phyloP scores from a whole-genome alignment of 2,113 vertebrate genomes.

The Stegostoma tigrinum region DNA sequence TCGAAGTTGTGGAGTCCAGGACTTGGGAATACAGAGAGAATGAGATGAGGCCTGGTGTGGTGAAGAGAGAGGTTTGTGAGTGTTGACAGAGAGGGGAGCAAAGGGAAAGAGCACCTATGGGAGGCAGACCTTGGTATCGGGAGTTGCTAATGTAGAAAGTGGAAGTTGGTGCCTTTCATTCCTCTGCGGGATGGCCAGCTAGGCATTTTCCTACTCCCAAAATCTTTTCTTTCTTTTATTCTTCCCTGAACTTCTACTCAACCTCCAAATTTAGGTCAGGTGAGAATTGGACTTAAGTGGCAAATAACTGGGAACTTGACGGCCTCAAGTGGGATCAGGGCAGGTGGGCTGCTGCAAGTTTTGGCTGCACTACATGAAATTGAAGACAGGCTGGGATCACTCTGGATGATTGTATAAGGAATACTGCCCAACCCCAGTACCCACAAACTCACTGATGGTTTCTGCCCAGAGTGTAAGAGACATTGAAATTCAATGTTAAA shows the following conservation, averaged over 20 bases:
- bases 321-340: background rate
- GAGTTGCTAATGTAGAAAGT: background rate
- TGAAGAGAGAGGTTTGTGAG: no score
- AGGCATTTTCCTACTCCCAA: no score
- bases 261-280: no score
- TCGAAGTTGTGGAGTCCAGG: background rate
- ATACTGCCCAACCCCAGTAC: background rate
- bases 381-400: background rate
- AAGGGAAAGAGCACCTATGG: background rate
- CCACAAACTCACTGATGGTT: background rate
- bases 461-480: background rate
- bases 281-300: no score
- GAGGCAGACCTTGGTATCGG: background rate
- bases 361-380: background rate
- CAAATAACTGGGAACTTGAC: background rate
- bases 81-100: background rate
- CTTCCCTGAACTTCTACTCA: no score
- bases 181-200: no score
- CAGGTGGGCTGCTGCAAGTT: background rate
- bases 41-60: background rate
- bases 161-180: background rate
- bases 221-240: no score
- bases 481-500: background rate
- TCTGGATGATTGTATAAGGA: background rate
- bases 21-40: background rate